Evolutionary conservation across 2,797 vertebrate genomes (phyloP), one percentile per base, ranked within the genome.

Genomic region (Hippocampus kuda): DNA sequence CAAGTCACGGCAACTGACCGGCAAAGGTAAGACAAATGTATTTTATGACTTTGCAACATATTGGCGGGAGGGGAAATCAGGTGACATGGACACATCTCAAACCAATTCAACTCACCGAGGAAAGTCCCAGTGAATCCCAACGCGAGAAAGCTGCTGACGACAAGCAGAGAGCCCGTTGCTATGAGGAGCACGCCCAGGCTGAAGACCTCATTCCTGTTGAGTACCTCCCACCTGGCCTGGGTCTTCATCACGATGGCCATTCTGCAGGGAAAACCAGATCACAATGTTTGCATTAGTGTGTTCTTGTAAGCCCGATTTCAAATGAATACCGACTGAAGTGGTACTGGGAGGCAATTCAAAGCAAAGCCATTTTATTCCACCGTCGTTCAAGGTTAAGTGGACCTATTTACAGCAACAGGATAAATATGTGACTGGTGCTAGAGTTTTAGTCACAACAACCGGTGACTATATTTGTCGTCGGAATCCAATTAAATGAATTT

Each of bases 121-220:
- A 96, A 99, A 0, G 97, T 99, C 18, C 97, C 97, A 0, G 90
- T 93, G 83, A 98, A 95, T 56, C 97, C 96, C 79, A 99, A 86
- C 0, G 93, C 92, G 5, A 93, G 78, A 90, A 96, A 98, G 83
- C 97, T 98, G 90, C 91, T 92, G 67, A 92, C 69, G 38, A 98
- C 95, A 15, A 99, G 88, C 59, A 94, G 5, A 1, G 84, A 85
- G 44, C 97, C 97, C 0, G 88, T 0, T 1, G 81, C 88, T 2
- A 93, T 77, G 41, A 96, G 67, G 18, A 15, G 77, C 1, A 89
- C 73, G 1, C 96, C 94, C 0, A 34, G 1, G n/a, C 85, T 87
- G 86, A 92, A 93, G 67, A 89, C 84, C 1, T 60, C 77, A 0
- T 59, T 73, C 30, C 72, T 81, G 49, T 94, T 92, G 88, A 97